Evolutionary conservation across 2,113 vertebrate genomes (phyloP).

Genomic region (Sakesphorus luctuosus): DNA sequence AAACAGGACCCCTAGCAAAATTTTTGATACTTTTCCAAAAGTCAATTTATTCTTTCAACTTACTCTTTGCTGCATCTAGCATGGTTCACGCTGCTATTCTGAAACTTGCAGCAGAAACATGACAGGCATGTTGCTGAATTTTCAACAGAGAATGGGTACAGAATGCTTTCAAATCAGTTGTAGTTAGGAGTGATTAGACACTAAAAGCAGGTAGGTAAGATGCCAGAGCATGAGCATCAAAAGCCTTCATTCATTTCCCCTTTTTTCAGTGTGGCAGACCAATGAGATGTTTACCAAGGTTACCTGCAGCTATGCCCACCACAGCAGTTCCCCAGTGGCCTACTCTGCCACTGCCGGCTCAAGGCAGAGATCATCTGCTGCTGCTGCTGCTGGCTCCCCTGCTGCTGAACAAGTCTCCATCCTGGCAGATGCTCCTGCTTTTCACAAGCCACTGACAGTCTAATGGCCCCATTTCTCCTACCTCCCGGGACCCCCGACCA

Average conservation of each 20-base stretch:
- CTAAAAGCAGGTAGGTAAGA: neutral
- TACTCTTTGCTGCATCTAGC: neutral
- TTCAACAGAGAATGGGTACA: neutral
- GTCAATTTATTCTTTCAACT: conserved; percentile 1
- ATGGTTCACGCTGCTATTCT: neutral
- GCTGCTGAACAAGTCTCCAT: conserved; percentile 40
- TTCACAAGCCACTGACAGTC: conserved; percentile 39
- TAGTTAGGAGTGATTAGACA: neutral
- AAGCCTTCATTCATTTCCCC: neutral
- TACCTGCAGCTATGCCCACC: neutral
- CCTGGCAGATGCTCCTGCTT: conserved; percentile 56
- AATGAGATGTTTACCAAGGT: neutral
- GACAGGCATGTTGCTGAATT: neutral
- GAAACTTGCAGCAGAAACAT: neutral
- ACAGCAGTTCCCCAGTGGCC: neutral
- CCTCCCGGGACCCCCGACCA: conserved; percentile 47
- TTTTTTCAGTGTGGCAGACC: neutral
- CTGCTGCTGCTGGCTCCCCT: conserved; percentile 37
- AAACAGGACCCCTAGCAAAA: neutral
- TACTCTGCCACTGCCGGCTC: neutral
- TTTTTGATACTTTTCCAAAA: neutral
- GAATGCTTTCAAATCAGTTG: neutral
- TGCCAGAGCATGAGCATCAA: neutral
- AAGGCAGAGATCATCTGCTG: conserved; percentile 45
- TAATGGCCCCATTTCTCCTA: conserved; percentile 47